Evolutionary conservation across 2,797 vertebrate genomes (phyloP).

Genomic region (Channa striata): DNA sequence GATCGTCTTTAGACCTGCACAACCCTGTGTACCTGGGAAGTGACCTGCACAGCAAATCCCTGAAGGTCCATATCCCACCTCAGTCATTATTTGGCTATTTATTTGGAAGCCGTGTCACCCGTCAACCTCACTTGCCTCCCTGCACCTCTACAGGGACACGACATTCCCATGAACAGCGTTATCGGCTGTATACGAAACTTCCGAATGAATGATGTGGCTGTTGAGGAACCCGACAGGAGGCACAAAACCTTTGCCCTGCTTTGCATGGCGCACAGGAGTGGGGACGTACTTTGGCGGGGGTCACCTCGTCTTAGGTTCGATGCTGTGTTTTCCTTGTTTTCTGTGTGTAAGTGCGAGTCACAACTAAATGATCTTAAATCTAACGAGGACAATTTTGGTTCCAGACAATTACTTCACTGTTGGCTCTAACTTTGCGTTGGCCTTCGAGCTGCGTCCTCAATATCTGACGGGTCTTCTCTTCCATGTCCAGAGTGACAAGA

Average conservation of each 20-base stretch:
- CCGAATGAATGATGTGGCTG: slow-evolving; percentile 78
- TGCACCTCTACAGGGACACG: slow-evolving; percentile 70
- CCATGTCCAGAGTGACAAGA: slow-evolving; percentile 41
- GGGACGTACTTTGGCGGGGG: slow-evolving; percentile 90
- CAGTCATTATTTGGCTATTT: not conserved
- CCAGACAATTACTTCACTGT: slow-evolving; percentile 55
- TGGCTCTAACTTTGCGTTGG: slow-evolving; percentile 59
- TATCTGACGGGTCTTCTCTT: slow-evolving; percentile 72
- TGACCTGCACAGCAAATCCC: slow-evolving; percentile 38
- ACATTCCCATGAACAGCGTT: slow-evolving; percentile 81
- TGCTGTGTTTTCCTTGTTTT: not conserved
- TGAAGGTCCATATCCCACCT: slow-evolving; percentile 53
- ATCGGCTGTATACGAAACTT: slow-evolving; percentile 88
- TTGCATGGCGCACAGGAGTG: slow-evolving; percentile 69
- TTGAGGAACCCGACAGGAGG: slow-evolving; percentile 74
- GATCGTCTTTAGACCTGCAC: slow-evolving; percentile 71
- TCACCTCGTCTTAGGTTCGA: slow-evolving; percentile 83
- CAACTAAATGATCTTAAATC: not conserved
- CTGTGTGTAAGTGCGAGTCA: not conserved
- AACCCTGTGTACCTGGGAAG: slow-evolving; percentile 84
- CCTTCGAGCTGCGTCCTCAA: slow-evolving; percentile 71
- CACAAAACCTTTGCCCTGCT: slow-evolving; percentile 82
- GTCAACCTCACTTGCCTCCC: not conserved
- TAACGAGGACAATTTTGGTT: slow-evolving; percentile 22
- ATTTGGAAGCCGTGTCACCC: not conserved